These are phyloP conservation scores for Megalops atlanticus DNA, from an alignment of 2,113 vertebrate genomes.

Conservation along the genomic window DNA sequence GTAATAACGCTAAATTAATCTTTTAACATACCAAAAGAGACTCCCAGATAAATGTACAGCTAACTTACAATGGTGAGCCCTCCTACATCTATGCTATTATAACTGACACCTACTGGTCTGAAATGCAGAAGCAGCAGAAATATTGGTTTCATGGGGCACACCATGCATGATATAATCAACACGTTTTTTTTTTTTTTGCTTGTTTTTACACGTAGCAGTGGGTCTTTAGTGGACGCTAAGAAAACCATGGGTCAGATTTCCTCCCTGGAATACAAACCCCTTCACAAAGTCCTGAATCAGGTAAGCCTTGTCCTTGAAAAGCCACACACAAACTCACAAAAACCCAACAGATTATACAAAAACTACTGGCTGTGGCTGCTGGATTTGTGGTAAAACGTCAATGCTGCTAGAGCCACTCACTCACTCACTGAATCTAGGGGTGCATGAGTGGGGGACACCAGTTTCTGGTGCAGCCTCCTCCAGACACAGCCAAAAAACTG, in stretches of 20 bases:
- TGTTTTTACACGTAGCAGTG: constrained; percentile 1
- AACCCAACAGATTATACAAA: not conserved
- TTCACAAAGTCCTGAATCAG: not conserved
- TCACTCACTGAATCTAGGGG: not conserved
- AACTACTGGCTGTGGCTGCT: not conserved
- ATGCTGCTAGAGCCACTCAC: not conserved
- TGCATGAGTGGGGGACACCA: not conserved
- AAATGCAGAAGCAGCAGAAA: constrained; percentile 21
- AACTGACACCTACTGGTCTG: not conserved
- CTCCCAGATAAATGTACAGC: not conserved
- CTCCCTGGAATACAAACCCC: not conserved
- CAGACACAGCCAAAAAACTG: not conserved
- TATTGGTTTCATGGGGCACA: constrained; percentile 1
- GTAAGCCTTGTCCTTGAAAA: not conserved
- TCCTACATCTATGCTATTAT: constrained; percentile 5
- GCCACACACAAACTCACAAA: not conserved
- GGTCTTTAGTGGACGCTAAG: not conserved
- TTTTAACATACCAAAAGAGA: not conserved
- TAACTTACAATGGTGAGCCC: not conserved
- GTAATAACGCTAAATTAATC: not conserved
- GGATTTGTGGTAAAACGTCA: not conserved
- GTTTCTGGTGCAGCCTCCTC: not conserved
- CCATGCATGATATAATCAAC: constrained; percentile 5
- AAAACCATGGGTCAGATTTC: not conserved
- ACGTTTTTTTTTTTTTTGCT: no score